Percentiles rank a stretch among this genome's conserved stretches.
These are phyloP conservation scores for Diadumene lineata DNA, from an alignment of 92 coral and sea anemone species.

Conservation along the genomic window DNA sequence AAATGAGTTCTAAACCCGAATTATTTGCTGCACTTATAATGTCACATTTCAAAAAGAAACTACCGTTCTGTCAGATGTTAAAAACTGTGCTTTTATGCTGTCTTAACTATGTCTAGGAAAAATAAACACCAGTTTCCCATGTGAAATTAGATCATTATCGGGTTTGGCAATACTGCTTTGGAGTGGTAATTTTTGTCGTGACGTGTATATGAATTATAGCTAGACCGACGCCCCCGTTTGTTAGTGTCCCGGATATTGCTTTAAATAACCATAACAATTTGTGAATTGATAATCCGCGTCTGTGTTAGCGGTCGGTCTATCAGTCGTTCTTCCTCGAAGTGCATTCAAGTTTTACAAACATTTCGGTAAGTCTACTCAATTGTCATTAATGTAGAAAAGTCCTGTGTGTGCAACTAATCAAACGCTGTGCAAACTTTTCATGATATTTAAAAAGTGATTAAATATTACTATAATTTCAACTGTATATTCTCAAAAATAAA, in stretches of 20 bases:
- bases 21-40: too few relatives aligned
- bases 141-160: too few relatives aligned
- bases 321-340: not conserved
- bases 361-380: not conserved
- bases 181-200: conserved; percentile 1
- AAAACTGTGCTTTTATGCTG: too few relatives aligned
- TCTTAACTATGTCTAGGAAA: too few relatives aligned
- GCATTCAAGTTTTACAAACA: not conserved
- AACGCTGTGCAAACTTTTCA: not conserved
- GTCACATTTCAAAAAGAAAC: too few relatives aligned
- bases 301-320: not conserved
- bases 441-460: not conserved
- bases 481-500: not conserved
- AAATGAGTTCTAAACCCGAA: too few relatives aligned
- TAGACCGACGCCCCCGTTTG: conserved; percentile 10
- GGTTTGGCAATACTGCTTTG: not conserved
- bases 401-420: too few relatives aligned
- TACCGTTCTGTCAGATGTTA: too few relatives aligned
- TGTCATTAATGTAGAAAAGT: not conserved
- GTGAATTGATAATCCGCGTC: conserved; percentile 18
- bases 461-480: not conserved
- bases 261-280: conserved; percentile 19
- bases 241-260: conserved; percentile 32
- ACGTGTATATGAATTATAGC: conserved; percentile 10
- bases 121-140: too few relatives aligned